phyloP scores from a whole-genome alignment of 2,888 invertebrate genomes.

The Palloptera scutellata region DNA sequence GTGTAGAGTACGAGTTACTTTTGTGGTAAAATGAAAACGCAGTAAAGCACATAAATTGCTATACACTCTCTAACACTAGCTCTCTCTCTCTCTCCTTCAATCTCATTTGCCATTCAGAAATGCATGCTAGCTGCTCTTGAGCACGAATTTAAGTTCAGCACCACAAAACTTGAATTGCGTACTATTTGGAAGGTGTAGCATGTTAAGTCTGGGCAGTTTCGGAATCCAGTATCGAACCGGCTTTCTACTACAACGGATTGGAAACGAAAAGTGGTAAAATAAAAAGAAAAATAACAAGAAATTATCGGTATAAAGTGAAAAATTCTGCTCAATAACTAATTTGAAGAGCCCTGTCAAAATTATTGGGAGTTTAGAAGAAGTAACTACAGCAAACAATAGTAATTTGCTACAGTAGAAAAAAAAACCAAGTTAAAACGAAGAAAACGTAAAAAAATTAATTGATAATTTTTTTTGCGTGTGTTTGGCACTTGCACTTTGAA shows the following conservation, averaged over 20 bases:
- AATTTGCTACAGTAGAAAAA: no score
- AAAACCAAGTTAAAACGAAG: no score
- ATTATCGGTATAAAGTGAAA: background rate
- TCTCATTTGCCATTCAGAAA: slow-evolving; percentile 24
- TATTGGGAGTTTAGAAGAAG: no score
- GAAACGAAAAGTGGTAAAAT: slow-evolving; percentile 38
- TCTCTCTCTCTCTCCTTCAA: no score
- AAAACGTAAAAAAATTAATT: background rate
- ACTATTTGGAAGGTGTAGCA: slow-evolving; percentile 18
- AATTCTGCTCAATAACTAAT: no score
- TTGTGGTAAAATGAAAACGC: no score
- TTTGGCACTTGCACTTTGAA: slow-evolving; percentile 23
- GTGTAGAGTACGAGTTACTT: no score
- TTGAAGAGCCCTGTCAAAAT: no score
- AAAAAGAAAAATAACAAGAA: slow-evolving; percentile 32
- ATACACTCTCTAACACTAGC: no score
- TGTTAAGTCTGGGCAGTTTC: slow-evolving; percentile 20
- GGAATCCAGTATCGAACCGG: slow-evolving; percentile 63
- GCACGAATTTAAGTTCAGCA: slow-evolving; percentile 11
- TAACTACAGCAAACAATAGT: no score
- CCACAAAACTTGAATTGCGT: background rate
- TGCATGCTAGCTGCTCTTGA: background rate
- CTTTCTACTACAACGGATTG: slow-evolving; percentile 61
- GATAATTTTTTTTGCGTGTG: background rate
- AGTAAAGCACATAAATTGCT: no score